A percentile compares a stretch with the other conserved stretches of the same genome.
Evolutionary conservation across 2,113 vertebrate genomes (phyloP).

Genomic region (Athene noctua): DNA sequence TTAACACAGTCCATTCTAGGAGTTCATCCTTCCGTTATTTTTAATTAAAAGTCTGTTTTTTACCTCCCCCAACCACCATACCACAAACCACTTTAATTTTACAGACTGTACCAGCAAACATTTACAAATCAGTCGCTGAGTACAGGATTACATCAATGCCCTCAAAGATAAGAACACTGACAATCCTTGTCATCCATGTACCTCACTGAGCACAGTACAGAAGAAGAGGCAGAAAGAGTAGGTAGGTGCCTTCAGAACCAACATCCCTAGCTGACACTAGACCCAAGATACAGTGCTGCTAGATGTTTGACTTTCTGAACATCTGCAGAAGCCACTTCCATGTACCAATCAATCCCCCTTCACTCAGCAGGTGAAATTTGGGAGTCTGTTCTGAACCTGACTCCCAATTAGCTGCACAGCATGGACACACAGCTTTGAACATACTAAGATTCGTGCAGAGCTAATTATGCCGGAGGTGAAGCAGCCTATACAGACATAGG

Average conservation of each 20-base stretch:
- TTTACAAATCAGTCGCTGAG: neutral
- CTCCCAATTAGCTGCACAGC: slow-evolving; percentile 45
- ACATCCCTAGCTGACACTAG: neutral
- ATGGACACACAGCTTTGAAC: slow-evolving; percentile 13
- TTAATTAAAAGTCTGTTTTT: neutral
- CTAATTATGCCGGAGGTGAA: slow-evolving; percentile 1
- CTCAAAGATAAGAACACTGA: neutral
- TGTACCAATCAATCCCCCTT: neutral
- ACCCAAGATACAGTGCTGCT: neutral
- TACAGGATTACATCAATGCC: neutral
- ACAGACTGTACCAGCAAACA: neutral
- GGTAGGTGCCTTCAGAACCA: neutral
- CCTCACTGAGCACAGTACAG: neutral
- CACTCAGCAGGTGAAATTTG: neutral
- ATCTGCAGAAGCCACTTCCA: neutral
- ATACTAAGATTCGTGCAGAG: neutral
- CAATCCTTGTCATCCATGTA: neutral
- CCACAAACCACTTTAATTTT: neutral
- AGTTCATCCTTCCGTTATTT: neutral
- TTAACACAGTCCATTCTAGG: neutral
- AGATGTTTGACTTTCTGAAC: neutral
- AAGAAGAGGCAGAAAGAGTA: neutral
- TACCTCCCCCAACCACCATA: neutral
- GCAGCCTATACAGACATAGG: neutral
- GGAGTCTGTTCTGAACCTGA: slow-evolving; percentile 12